A percentile compares a stretch with the other conserved stretches of the same genome.
Conservation (phyloP, 1,140 invertebrate genomes). For the Conus ventricosus region DNA sequence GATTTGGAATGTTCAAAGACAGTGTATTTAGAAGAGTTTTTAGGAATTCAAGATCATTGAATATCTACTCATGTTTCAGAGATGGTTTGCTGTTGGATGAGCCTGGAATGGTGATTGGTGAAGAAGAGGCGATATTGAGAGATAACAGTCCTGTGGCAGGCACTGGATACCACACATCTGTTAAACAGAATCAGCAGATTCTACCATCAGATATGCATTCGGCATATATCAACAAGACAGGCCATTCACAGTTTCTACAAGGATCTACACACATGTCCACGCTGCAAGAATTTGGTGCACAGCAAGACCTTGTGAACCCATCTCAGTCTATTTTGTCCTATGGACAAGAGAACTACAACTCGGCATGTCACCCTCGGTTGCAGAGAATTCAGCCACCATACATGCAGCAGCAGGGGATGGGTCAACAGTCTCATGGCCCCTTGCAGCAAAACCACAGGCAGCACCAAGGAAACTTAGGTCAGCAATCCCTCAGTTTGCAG, state of each 20-base stretch:
- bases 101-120: background rate
- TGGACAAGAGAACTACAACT: background rate
- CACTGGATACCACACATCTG: background rate
- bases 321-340: too few relatives aligned
- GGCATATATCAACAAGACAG: background rate
- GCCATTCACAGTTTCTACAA: background rate
- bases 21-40: too few relatives aligned
- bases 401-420: background rate
- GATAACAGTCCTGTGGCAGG: background rate
- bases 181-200: background rate
- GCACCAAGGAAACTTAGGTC: background rate
- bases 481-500: background rate
- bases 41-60: background rate
- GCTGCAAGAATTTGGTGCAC: background rate
- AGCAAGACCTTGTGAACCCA: background rate
- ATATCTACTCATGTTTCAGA: constrained; percentile 3
- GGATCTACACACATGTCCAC: background rate
- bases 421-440: background rate
- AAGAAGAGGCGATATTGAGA: background rate
- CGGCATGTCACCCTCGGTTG: background rate
- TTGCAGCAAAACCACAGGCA: background rate
- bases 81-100: constrained; percentile 25
- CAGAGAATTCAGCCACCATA: background rate
- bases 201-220: background rate
- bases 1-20: too few relatives aligned